Evolutionary conservation across 64 coral and sea anemone genomes (phyloP), one percentile per base, ranked within the genome.

Genomic region (Trachythela sp.): DNA sequence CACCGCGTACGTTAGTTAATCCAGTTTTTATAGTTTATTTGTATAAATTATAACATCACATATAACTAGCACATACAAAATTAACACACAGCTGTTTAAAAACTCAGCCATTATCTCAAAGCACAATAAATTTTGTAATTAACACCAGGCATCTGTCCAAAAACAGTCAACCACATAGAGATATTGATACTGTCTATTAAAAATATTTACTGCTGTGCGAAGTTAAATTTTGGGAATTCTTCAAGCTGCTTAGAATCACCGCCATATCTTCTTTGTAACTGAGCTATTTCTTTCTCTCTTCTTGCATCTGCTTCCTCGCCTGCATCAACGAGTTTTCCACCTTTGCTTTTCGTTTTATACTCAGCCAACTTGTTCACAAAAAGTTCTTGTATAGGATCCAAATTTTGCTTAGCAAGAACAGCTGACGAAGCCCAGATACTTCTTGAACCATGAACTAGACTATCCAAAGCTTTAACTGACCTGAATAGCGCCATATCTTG

Each of bases 181-280:
- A n/a, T 11, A 59, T 11, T 20, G 8, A 20, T n/a, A n/a, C 6
- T 18, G 56, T 64, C 24, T 1, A 64, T 27, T 52, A 20, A 20
- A 64, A n/a, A 64, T 26, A 34, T 80, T 80, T 29, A 80, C 75
- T 80, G 30, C 37, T 80, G 75, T 77, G 26, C 34, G 70, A 99
- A 99, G 83, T 91, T 71, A 89, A 99, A 99, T 87, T 89, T 99
- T 24, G 96, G 96, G 43, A 99, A 99, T 56, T 99, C 93, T 85
- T 99, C 96, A 30, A 99, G 77, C 31, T 94, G 48, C 71, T 80
- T 80, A 35, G 75, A n/a, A 39, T 91, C 91, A 72, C 92, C 94
- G 26, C 96, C 96, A 87, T 77, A 99, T 72, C 96, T 70, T 68
- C 91, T 94, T 90, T 89, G 92, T 52, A 99, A 89, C n/a, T 99